Evolutionary conservation across 2,113 vertebrate species (phyloP), one percentile per base, ranked within the genome.

Genomic region (Eulemur macaco): DNA sequence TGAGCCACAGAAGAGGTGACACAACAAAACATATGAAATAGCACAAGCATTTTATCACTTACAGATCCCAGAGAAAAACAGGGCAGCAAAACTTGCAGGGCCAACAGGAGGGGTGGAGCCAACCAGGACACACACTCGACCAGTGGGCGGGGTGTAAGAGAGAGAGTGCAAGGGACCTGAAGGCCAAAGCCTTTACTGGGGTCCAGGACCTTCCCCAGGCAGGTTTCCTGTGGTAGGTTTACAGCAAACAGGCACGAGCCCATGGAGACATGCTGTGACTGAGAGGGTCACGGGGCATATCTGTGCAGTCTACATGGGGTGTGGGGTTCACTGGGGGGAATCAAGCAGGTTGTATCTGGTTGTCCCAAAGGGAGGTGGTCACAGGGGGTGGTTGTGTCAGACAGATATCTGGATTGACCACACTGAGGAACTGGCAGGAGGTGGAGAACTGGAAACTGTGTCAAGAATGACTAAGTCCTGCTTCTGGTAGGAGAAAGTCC

Each of bases 331-430:
- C n/a, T 1, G 60, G 60, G 25, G 25, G 12, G 45, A 27, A 20
- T 52, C 6, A 13, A 34, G 52, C 0, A 56, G n/a, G 50, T 58
- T 77, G 56, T 11, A 25, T 56, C 63, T 6, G 54, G 47, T 47
- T 80, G 60, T 54, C 47, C 39, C 47, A 42, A 42, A n/a, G 21
- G 9, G 14, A 12, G 31, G 34, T 45, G 56, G 31, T 63, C 6
- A 18, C 69, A 21, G 56, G 56, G 37, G 64, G 29, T 0, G 0
- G 9, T 34, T 27, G 21, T 71, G 25, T 45, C 69, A 58, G 6
- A 39, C 39, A 27, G 64, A 42, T 45, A 25, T 5, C 13, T 20
- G 2, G 3, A 42, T 37, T 0, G 6, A n/a, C 3, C 3, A n/a
- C 31, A 71, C 4, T 8, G 31, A 91, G 76, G 68, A 64, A 50